These are phyloP conservation scores for Chloebia gouldiae DNA, from an alignment of 2,113 vertebrate genomes.

Conservation along the genomic window DNA sequence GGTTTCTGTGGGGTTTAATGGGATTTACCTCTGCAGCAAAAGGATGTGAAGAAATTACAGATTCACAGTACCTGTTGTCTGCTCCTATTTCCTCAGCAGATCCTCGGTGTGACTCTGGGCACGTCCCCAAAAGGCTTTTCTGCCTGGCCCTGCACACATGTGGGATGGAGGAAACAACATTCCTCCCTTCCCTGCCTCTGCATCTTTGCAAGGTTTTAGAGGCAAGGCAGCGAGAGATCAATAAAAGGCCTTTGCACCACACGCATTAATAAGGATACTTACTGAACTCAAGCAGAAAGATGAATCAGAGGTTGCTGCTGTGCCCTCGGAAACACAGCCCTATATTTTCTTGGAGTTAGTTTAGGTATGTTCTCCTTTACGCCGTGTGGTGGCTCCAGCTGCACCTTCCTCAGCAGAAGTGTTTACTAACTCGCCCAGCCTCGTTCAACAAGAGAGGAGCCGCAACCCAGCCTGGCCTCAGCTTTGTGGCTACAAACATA, in stretches of 20 bases:
- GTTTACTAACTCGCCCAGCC: neutral
- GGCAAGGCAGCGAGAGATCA: neutral
- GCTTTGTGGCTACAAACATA: neutral
- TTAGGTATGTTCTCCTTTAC: neutral
- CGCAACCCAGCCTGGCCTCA: neutral
- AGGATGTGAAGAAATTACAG: neutral
- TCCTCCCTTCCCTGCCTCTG: neutral
- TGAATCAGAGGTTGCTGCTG: neutral
- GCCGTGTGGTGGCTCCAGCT: neutral
- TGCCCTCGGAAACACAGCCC: neutral
- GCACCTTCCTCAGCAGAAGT: neutral
- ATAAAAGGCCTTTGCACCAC: neutral
- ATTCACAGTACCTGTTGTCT: neutral
- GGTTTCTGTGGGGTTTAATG: neutral
- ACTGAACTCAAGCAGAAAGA: neutral
- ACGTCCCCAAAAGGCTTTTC: neutral
- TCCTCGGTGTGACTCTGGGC: neutral
- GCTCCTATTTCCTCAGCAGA: neutral
- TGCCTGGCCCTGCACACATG: neutral
- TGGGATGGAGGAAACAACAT: neutral
- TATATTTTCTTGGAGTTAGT: neutral
- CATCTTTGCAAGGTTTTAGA: neutral
- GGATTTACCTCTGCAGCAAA: neutral
- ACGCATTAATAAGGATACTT: neutral
- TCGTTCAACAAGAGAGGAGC: neutral